phyloP scores from a whole-genome alignment of 2,797 vertebrate genomes.

The Anableps anableps region DNA sequence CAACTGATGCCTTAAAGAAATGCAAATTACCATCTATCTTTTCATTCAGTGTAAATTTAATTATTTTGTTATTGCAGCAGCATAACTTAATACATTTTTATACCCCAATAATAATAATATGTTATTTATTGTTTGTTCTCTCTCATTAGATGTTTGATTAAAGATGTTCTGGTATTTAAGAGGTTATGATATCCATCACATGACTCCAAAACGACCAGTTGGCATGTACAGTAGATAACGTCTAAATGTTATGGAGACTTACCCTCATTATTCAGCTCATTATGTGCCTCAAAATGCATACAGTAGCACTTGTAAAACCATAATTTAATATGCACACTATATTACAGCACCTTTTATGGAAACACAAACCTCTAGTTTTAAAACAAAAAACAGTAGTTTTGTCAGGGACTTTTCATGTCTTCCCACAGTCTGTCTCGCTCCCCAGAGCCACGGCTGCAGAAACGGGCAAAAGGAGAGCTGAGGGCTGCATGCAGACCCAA shows the following conservation, averaged over 20 bases:
- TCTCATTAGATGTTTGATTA: background rate
- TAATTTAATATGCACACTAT: background rate
- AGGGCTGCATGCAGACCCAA: conserved; percentile 57
- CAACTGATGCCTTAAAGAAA: background rate
- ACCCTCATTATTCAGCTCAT: background rate
- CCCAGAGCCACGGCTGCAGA: conserved; percentile 67
- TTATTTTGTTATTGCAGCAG: background rate
- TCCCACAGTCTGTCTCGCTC: conserved; percentile 57
- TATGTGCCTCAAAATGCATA: background rate
- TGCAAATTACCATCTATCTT: background rate
- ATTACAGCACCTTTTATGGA: background rate
- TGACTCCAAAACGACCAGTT: background rate
- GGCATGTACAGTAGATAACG: background rate
- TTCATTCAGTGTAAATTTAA: background rate
- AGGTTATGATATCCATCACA: background rate
- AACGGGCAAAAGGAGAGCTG: conserved; percentile 63
- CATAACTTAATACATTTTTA: background rate
- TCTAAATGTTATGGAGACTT: background rate
- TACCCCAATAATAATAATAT: too few relatives aligned
- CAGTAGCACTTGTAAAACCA: background rate
- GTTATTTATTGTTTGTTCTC: background rate
- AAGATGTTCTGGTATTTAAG: background rate
- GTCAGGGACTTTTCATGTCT: conserved; percentile 64
- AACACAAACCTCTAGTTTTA: background rate
- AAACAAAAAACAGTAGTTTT: conserved; percentile 57